Evolutionary conservation across 1,140 invertebrate species (phyloP).

Genomic region (Sipha flava): DNA sequence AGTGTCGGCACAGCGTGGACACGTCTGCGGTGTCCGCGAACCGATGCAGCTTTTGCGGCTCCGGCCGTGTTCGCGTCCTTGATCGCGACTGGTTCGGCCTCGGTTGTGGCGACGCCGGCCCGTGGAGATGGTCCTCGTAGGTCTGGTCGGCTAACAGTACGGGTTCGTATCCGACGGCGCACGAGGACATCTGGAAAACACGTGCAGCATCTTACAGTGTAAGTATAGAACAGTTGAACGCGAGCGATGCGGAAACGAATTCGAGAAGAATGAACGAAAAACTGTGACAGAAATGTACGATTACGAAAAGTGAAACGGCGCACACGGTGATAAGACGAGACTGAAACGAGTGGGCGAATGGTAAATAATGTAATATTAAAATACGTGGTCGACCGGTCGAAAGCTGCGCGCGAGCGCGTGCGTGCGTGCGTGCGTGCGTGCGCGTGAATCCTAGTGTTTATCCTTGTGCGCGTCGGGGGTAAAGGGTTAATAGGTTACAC

Average conservation of each 20-base stretch:
- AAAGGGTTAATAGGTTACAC: conserved; percentile 27
- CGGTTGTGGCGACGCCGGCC: background rate
- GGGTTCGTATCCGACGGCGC: background rate
- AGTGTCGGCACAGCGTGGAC: background rate
- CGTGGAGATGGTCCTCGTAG: background rate
- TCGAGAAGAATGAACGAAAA: background rate
- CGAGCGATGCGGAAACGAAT: background rate
- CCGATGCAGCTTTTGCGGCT: background rate
- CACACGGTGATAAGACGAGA: background rate
- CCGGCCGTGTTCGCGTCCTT: background rate
- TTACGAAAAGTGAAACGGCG: background rate
- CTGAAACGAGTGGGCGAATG: background rate
- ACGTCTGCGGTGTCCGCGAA: background rate
- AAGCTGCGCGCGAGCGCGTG: background rate
- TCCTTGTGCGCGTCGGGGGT: background rate
- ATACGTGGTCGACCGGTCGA: background rate
- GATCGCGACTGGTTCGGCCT: background rate
- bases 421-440: background rate
- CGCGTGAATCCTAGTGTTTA: too few relatives aligned
- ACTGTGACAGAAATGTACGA: background rate
- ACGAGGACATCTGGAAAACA: conserved; percentile 5
- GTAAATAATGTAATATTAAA: background rate
- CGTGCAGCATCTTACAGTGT: background rate
- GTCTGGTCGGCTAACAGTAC: conserved; percentile 15
- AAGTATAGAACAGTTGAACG: too few relatives aligned